Percentiles rank a stretch among this genome's conserved stretches.
phyloP scores from a whole-genome alignment of 30 jellyfish, hydroid and myxozoan species.

The Catostylus mosaicus region DNA sequence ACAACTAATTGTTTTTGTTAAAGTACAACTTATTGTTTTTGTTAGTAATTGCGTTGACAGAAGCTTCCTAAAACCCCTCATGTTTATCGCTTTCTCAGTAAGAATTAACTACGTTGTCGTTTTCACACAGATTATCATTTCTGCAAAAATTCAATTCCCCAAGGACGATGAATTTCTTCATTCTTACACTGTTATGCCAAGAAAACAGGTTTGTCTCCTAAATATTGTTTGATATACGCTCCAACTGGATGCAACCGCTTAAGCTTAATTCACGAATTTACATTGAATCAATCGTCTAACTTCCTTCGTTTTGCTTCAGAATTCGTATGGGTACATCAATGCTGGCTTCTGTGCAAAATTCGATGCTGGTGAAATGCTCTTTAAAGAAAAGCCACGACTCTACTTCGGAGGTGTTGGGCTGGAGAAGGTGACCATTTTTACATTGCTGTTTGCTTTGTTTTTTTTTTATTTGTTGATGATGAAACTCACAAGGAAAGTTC shows the following conservation, averaged over 20 bases:
- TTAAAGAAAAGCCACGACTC: slow-evolving; percentile 33
- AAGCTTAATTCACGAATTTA: not conserved
- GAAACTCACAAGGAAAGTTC: too few species aligned
- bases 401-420: slow-evolving; percentile 60
- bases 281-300: not conserved
- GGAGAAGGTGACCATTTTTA: slow-evolving; percentile 26
- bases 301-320: not conserved
- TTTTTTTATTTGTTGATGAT: too few species aligned
- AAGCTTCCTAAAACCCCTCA: too few species aligned
- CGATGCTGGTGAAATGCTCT: slow-evolving; percentile 13
- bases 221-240: too few species aligned
- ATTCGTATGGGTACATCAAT: slow-evolving; percentile 48
- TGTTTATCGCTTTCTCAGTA: too few species aligned
- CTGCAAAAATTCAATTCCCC: slow-evolving; percentile 17
- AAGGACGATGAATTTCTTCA: slow-evolving; percentile 18
- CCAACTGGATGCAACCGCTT: too few species aligned
- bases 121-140: slow-evolving; percentile 17
- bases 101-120: not conserved
- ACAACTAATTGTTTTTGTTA: too few species aligned
- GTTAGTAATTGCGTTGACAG: too few species aligned
- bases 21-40: too few species aligned
- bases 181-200: slow-evolving; percentile 51
- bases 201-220: slow-evolving; percentile 43
- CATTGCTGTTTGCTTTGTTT: too few species aligned
- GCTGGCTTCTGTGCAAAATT: slow-evolving; percentile 51